A percentile compares a stretch with the other conserved stretches of the same genome.
phyloP scores from a whole-genome alignment of 2,113 vertebrate species.

The Lagopus leucura region DNA sequence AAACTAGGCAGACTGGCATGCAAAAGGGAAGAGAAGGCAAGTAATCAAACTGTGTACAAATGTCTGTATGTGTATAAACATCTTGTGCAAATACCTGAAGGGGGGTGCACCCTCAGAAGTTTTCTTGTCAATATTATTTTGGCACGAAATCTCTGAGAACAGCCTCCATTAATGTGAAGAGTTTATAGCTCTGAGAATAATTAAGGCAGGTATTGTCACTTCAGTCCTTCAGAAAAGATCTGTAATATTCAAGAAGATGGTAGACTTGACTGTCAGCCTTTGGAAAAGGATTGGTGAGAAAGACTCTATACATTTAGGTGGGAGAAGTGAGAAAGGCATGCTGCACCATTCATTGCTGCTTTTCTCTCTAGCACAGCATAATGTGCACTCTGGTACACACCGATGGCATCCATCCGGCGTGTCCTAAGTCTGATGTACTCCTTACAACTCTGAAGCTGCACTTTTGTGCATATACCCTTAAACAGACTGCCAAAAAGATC shows the following conservation, averaged over 20 bases:
- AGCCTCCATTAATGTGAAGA: not conserved
- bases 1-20: not conserved
- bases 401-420: not conserved
- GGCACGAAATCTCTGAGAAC: not conserved
- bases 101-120: not conserved
- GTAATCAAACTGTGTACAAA: not conserved
- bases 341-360: not conserved
- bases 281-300: not conserved
- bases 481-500: not conserved
- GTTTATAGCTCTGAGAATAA: not conserved
- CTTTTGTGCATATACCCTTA: not conserved
- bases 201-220: not conserved
- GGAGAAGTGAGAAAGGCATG: not conserved
- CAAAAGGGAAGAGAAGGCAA: not conserved
- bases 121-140: not conserved
- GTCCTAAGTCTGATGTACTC: not conserved
- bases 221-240: not conserved
- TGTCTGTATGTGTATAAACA: not conserved
- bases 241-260: not conserved
- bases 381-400: not conserved
- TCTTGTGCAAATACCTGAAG: not conserved
- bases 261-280: not conserved
- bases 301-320: not conserved
- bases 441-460: not conserved
- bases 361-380: not conserved